Evolutionary conservation across 2,888 invertebrate genomes (phyloP), one percentile per base, ranked within the genome.

Genomic region (Incurvaria masculella): DNA sequence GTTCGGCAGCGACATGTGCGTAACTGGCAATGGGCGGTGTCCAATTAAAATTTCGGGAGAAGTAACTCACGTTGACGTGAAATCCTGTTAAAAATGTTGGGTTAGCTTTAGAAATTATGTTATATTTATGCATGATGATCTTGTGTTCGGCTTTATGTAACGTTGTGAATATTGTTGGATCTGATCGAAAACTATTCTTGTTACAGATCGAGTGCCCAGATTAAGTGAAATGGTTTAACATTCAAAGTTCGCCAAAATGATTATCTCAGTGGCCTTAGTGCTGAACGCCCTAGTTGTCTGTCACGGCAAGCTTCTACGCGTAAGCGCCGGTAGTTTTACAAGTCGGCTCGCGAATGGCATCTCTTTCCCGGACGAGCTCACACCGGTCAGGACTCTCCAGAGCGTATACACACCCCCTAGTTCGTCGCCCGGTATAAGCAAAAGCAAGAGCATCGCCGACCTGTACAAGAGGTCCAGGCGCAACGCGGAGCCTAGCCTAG

Each of bases 261-360:
- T 70, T 61, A 56, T 73, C 49, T 68, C 66, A 62, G 58, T 67
- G 50, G 59, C 71, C 47, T 56, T 78, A 57, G 63, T 68, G 52
- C 59, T 78, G 56, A 68, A 71, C 56, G 61, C 64, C n/a, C 59
- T 73, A 52, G 59, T 74, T 51, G 58, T 72, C 38, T 75, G 78
- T 57, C 69, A 76, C 56, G 76, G 75, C 21, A 78, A 76, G 59
- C 53, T 78, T 48, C 69, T 72, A 16, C 67, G 68, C 54, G 61
- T 59, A 45, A 72, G 68, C 48, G 68, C 64, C 17, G 61, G 59
- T 38, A 55, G 59, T 33, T 33, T 33, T 33, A 33, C 33, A 3
- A 33, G 14, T 33, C 33, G 33, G 14, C 33, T 33, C 8, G 33
- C 33, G 33, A 33, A 33, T n/a, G 33, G 33, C 14, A 33, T 33